phyloP scores from a whole-genome alignment of 2,113 vertebrate genomes.

The Oryctolagus cuniculus region mOryCun1.1 NC_091437.1:43369001-43369500 shows the following conservation, averaged over 20 bases:
- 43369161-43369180: slow-evolving; percentile 39
- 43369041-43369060: not conserved
- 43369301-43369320: slow-evolving; percentile 61
- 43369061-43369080: not conserved
- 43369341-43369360: not conserved
- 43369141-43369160: slow-evolving; percentile 51
- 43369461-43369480: slow-evolving; percentile 27
- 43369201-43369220: slow-evolving; percentile 72
- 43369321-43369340: not conserved
- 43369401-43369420: slow-evolving; percentile 14
- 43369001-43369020: slow-evolving; percentile 43
- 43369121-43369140: slow-evolving; percentile 30
- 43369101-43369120: slow-evolving; percentile 17
- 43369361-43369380: not conserved
- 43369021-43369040: slow-evolving; percentile 54
- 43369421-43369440: slow-evolving; percentile 31
- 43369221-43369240: slow-evolving; percentile 77
- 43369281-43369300: slow-evolving; percentile 57
- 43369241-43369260: slow-evolving; percentile 73
- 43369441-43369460: slow-evolving; percentile 44
- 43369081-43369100: not conserved
- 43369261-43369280: slow-evolving; percentile 67
- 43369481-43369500: slow-evolving; percentile 5
- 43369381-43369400: slow-evolving; percentile 17
- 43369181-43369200: slow-evolving; percentile 65